phyloP scores from a whole-genome alignment of 2,113 vertebrate genomes.

The Crotalus horridus region DNA sequence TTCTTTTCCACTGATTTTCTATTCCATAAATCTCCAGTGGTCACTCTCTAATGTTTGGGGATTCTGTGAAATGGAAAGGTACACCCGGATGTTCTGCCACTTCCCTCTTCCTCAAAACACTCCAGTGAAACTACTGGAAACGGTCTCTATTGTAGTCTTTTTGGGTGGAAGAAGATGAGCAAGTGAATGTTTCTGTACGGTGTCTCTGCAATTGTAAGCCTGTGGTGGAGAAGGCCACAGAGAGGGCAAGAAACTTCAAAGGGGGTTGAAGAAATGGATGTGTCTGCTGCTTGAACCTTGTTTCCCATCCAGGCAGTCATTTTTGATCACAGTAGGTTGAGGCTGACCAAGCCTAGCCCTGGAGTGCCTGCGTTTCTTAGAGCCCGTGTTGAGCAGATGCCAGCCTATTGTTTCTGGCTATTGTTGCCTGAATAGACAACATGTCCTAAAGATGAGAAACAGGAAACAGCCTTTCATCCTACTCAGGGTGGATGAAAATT shows the following conservation, averaged over 20 bases:
- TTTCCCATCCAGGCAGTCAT: slow-evolving; percentile 48
- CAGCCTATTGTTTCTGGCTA: slow-evolving; percentile 74
- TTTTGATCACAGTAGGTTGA: slow-evolving; percentile 51
- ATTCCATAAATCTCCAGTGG: not conserved
- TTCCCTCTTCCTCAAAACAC: not conserved
- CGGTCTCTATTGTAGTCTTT: not conserved
- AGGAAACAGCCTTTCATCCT: slow-evolving; percentile 74
- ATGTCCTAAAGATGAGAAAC: slow-evolving; percentile 77
- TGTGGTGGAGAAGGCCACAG: slow-evolving; percentile 36
- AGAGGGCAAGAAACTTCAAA: slow-evolving; percentile 57
- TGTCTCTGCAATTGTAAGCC: slow-evolving; percentile 18
- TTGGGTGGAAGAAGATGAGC: slow-evolving; percentile 32
- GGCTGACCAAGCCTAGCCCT: slow-evolving; percentile 65
- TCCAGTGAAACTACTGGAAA: not conserved
- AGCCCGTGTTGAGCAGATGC: slow-evolving; percentile 55
- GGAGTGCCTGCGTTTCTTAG: slow-evolving; percentile 53
- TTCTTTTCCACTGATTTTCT: not conserved
- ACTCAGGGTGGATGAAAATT: slow-evolving; percentile 66
- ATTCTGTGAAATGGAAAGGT: not conserved
- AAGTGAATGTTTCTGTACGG: slow-evolving; percentile 30
- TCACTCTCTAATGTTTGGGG: not conserved
- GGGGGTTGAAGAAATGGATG: slow-evolving; percentile 43
- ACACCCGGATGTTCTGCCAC: not conserved
- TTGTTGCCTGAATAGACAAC: slow-evolving; percentile 77
- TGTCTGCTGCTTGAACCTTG: slow-evolving; percentile 60